Conservation (phyloP, 2,113 vertebrate genomes). For the Pollimyrus isidori region DNA sequence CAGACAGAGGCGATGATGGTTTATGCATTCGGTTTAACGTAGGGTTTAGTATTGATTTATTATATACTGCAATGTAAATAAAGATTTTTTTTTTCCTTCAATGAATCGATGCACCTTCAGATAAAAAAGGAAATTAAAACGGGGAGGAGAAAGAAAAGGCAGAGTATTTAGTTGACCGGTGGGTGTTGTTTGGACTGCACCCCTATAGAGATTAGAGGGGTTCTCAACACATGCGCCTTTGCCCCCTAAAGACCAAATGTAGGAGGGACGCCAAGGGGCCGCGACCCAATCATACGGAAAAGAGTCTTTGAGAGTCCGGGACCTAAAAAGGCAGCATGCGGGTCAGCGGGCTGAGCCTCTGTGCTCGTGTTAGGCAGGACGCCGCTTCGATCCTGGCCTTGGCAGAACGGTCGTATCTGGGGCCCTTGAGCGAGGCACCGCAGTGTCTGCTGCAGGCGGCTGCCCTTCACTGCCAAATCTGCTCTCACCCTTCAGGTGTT, state of each 20-base stretch:
- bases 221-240: neutral
- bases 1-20: neutral
- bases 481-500: neutral
- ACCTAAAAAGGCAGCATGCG: neutral
- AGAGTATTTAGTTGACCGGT: neutral
- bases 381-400: neutral
- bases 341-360: neutral
- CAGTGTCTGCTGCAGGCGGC: neutral
- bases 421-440: neutral
- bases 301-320: neutral
- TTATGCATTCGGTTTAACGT: neutral
- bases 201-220: neutral
- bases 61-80: neutral
- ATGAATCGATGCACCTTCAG: neutral
- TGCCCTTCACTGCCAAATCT: neutral
- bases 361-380: neutral
- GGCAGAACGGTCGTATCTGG: neutral
- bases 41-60: neutral
- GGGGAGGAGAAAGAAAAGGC: neutral
- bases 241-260: neutral
- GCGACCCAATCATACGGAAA: neutral
- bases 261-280: neutral
- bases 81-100: neutral
- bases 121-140: neutral
- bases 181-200: neutral